A percentile compares a stretch with the other conserved stretches of the same genome.
These are phyloP conservation scores for Cheilosia scutellata DNA, from an alignment of 2,888 invertebrate genomes.

Conservation along the genomic window DNA sequence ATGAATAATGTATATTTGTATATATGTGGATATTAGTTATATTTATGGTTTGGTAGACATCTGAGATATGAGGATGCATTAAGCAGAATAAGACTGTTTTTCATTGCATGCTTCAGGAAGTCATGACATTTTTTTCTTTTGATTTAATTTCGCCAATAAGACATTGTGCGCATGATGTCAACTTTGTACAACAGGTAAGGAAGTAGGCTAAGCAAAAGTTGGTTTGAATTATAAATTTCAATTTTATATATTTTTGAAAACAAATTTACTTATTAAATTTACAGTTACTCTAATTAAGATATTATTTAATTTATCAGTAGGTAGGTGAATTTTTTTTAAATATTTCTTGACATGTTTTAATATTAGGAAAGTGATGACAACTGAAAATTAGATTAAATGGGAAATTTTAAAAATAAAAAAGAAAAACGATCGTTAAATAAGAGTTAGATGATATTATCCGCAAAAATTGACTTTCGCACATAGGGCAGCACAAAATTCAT, in stretches of 20 bases:
- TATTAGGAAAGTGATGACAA: constrained; percentile 29
- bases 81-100: constrained; percentile 26
- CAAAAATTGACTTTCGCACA: no score
- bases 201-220: constrained; percentile 20
- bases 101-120: constrained; percentile 58
- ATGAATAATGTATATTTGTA: constrained; percentile 50
- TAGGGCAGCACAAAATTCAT: no score
- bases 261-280: not conserved
- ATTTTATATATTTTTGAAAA: not conserved
- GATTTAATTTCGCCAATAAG: constrained; percentile 31
- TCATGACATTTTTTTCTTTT: constrained; percentile 32
- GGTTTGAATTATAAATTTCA: constrained; percentile 5
- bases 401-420: no score
- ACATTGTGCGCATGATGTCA: constrained; percentile 26
- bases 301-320: not conserved
- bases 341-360: constrained; percentile 12
- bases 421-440: no score
- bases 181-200: constrained; percentile 54
- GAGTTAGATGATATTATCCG: no score
- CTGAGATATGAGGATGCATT: constrained; percentile 33
- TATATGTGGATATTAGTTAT: constrained; percentile 51
- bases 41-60: constrained; percentile 4
- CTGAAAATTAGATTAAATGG: not conserved
- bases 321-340: constrained; percentile 13
- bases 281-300: not conserved